Evolutionary conservation across 2,797 vertebrate genomes (phyloP).

Genomic region (Lepus oiostolus): DNA sequence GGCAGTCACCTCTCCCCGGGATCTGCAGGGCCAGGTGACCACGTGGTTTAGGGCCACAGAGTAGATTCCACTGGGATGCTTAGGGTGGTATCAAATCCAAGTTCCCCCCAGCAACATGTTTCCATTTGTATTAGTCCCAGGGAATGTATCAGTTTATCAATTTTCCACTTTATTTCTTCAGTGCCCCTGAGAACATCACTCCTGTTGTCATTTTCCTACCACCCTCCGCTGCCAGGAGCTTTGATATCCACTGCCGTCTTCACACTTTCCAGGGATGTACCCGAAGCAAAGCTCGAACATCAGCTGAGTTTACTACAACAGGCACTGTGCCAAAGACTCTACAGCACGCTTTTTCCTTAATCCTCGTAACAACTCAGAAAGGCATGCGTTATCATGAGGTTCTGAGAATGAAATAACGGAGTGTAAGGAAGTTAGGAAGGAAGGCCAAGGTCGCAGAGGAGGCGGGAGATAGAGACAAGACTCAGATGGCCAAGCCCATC

Average conservation of each 20-base stretch:
- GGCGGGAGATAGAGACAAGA: background rate
- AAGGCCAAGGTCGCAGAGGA: slow-evolving; percentile 33
- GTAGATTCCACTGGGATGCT: background rate
- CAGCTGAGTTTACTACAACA: slow-evolving; percentile 67
- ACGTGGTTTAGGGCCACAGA: background rate
- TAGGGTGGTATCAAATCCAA: background rate
- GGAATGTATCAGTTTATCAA: no score
- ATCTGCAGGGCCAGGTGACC: background rate
- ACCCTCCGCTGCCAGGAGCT: background rate
- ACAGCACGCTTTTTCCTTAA: slow-evolving; percentile 61
- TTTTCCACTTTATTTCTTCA: no score
- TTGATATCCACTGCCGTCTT: slow-evolving; percentile 48
- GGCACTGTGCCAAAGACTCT: slow-evolving; percentile 69
- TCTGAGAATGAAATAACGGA: background rate
- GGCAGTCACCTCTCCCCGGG: background rate
- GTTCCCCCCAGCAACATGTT: background rate
- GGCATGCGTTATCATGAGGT: background rate
- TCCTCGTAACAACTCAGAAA: slow-evolving; percentile 53
- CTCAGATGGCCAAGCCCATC: background rate
- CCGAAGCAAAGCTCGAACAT: slow-evolving; percentile 71
- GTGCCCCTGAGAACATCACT: background rate
- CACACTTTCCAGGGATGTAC: slow-evolving; percentile 77
- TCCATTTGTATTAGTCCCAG: no score
- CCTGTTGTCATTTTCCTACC: slow-evolving; percentile 49
- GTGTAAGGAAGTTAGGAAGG: background rate